A percentile compares a stretch with the other conserved stretches of the same genome.
Conservation (phyloP, 2,113 vertebrate genomes). For the Isurus oxyrinchus region DNA sequence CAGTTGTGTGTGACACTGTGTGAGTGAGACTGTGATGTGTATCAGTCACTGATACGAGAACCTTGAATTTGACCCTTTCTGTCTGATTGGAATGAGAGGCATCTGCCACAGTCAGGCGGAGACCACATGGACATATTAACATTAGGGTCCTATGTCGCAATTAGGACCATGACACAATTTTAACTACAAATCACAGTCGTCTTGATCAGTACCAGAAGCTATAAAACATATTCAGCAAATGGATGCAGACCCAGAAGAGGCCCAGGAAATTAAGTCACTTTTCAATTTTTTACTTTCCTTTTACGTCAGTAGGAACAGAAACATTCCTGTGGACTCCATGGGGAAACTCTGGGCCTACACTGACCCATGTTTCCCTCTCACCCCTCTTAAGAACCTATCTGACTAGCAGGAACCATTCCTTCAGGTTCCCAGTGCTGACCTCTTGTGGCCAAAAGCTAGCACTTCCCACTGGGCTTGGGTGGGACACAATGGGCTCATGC, state of each 20-base stretch:
- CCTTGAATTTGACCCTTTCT: not conserved
- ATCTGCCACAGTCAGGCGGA: not conserved
- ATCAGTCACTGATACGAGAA: not conserved
- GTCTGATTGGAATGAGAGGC: not conserved
- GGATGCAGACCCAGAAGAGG: not conserved
- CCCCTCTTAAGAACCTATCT: not conserved
- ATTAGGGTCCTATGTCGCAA: not conserved
- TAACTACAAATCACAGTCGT: not conserved
- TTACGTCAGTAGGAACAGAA: not conserved
- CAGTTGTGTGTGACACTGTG: not conserved
- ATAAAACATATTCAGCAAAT: not conserved
- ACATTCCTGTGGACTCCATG: not conserved
- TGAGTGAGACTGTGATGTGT: not conserved
- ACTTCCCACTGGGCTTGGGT: not conserved
- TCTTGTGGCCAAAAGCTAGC: not conserved
- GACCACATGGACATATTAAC: not conserved
- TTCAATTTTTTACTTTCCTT: not conserved
- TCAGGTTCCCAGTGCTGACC: not conserved
- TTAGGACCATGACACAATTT: not conserved
- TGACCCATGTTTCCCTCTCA: not conserved
- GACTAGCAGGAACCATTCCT: not conserved
- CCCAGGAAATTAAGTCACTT: not conserved
- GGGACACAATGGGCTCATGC: not conserved
- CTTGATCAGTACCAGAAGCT: not conserved
- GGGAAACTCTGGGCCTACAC: not conserved